Evolutionary conservation across 2,797 vertebrate genomes (phyloP).

Genomic region (Bucorvus abyssinicus): DNA sequence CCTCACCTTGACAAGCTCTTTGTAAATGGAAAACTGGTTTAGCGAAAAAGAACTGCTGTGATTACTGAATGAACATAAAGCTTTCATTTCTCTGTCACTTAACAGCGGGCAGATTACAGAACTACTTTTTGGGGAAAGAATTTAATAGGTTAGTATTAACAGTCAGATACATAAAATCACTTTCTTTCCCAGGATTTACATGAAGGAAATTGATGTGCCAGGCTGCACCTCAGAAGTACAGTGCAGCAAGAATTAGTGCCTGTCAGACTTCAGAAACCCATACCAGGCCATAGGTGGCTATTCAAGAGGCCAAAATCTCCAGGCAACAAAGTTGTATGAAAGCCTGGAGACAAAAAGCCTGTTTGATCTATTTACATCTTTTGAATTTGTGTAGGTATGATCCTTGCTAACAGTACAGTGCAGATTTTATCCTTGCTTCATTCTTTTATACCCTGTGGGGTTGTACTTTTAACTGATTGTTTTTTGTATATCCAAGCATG

Average conservation of each 20-base stretch:
- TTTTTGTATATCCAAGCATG: neutral
- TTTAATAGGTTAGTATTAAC: constrained; percentile 18
- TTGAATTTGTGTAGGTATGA: neutral
- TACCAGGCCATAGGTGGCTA: neutral
- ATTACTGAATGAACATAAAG: constrained; percentile 39
- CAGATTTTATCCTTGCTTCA: neutral
- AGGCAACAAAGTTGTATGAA: neutral
- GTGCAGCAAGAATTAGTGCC: neutral
- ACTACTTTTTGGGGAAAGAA: constrained; percentile 6
- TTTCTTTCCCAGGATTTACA: constrained; percentile 1
- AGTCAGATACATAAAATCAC: neutral
- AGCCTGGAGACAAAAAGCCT: neutral
- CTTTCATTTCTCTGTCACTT: constrained; percentile 24
- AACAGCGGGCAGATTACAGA: constrained; percentile 16
- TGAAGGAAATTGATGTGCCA: neutral
- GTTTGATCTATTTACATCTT: neutral
- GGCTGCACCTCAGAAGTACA: neutral
- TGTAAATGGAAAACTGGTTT: constrained; percentile 42
- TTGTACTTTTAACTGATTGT: neutral
- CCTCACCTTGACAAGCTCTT: constrained; percentile 15
- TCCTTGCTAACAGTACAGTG: neutral
- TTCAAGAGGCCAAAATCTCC: neutral
- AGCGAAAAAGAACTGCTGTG: constrained; percentile 32
- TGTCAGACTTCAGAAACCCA: neutral
- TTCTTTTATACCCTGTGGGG: neutral